Evolutionary conservation across 2,888 invertebrate species (phyloP), one percentile per base, ranked within the genome.

Genomic region (Polia nebulosa): DNA sequence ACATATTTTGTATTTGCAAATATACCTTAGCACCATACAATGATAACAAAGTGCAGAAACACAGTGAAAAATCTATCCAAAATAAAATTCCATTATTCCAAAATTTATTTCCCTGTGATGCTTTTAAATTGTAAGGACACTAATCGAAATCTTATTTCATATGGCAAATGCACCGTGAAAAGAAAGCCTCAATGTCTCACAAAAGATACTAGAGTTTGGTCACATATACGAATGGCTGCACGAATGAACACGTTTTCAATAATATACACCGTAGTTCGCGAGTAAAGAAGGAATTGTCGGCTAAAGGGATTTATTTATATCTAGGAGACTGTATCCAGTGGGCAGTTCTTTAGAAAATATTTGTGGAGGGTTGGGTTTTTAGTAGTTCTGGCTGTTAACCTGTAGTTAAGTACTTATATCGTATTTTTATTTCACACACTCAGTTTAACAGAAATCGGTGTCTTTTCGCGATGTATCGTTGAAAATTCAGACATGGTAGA

Each of bases 91-190:
- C 20, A 58, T 66, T 73, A 60, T 51, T 58, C 22, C 9, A 20
- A 8, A 65, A 78, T 72, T 72, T 81, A 84, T 85, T 80, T 81
- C 79, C 70, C 61, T 68, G 76, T 80, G 61, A 63, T 66, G 68
- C 76, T 74, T 82, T 83, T 86, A 85, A 85, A 83, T 83, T 66
- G 72, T 52, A 60, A 36, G 71, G 60, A 70, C 45, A 86, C 89
- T 93, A 94, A 94, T 94, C 92, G 93, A 94, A 92, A 91, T 90
- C 93, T 92, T 94, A 94, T 94, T 91, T 94, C 91, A 93, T 88
- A 88, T 76, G 82, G 87, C 87, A 89, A 94, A 94, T 93, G 93
- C 90, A 77, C 93, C 94, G 91, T 93, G 90, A 93, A 92, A 86
- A 86, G 82, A 88, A 51, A 90, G 89, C 88, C 86, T 86, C 84